Conservation (phyloP, 2,888 invertebrate species). For the Trimorus sp. region DNA sequence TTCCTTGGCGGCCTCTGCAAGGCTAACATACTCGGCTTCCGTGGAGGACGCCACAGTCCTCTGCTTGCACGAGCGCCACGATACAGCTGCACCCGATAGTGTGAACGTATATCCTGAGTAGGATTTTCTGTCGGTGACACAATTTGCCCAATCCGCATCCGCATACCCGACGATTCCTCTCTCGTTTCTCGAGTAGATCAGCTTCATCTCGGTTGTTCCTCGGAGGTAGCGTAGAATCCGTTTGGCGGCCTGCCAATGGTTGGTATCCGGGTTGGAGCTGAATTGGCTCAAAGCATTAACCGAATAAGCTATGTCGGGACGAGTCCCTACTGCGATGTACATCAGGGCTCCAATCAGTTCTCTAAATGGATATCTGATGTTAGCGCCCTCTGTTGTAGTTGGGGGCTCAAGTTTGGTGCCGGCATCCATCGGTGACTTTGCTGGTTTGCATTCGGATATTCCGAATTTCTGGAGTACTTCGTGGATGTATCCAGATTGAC, state of each 20-base stretch:
- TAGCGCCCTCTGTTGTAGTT: not conserved
- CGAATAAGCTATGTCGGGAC: slow-evolving; percentile 11
- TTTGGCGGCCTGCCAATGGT: slow-evolving; percentile 17
- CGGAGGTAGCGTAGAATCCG: slow-evolving; percentile 5
- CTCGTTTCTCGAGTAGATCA: slow-evolving; percentile 5
- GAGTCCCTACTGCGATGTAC: slow-evolving; percentile 11
- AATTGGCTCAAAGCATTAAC: slow-evolving; percentile 24
- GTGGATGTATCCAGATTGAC: slow-evolving; percentile 66
- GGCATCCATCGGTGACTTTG: slow-evolving; percentile 60
- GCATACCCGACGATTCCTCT: slow-evolving; percentile 6
- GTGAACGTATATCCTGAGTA: slow-evolving; percentile 24
- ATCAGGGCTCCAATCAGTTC: slow-evolving; percentile 19
- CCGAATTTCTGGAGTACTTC: slow-evolving; percentile 69
- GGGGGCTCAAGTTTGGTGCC: not conserved
- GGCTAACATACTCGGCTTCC: slow-evolving; percentile 18
- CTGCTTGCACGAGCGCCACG: slow-evolving; percentile 25
- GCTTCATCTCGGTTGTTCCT: slow-evolving; percentile 7
- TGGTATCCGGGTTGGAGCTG: not conserved
- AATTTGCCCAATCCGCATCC: slow-evolving; percentile 33
- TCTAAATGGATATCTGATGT: not conserved
- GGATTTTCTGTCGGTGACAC: slow-evolving; percentile 1
- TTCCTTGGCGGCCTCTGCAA: slow-evolving; percentile 16
- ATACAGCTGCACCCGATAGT: slow-evolving; percentile 28
- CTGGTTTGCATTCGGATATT: slow-evolving; percentile 70
- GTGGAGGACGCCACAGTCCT: slow-evolving; percentile 16